Evolutionary conservation across 2,888 invertebrate genomes (phyloP).

Genomic region (Pristionchus arcanus): DNA sequence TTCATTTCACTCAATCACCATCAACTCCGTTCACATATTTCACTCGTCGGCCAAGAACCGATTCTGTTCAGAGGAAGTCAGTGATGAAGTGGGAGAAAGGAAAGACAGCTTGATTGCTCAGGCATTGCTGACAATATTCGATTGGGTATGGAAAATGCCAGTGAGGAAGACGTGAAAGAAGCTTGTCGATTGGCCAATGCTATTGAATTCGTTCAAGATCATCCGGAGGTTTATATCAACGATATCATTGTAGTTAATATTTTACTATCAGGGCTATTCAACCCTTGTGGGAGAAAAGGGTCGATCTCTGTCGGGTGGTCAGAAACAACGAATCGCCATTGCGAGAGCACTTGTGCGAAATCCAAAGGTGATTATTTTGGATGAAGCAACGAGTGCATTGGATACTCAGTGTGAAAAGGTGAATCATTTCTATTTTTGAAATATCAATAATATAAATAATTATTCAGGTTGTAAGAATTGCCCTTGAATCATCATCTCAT

Average conservation of each 20-base stretch:
- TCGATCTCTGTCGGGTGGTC: slow-evolving; percentile 42
- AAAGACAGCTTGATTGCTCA: not conserved
- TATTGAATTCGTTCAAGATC: slow-evolving; percentile 20
- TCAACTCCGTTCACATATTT: not conserved
- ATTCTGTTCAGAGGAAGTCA: slow-evolving; percentile 50
- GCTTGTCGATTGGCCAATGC: slow-evolving; percentile 41
- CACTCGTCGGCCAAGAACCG: slow-evolving; percentile 39
- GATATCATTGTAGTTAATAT: too few relatives aligned
- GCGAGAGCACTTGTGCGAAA: slow-evolving; percentile 38
- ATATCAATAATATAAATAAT: not conserved
- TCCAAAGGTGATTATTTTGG: slow-evolving; percentile 10
- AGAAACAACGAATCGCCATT: slow-evolving; percentile 51
- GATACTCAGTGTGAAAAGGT: slow-evolving; percentile 43
- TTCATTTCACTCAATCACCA: not conserved
- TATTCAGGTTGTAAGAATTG: slow-evolving; percentile 10
- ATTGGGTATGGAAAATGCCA: slow-evolving; percentile 6
- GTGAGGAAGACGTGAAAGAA: not conserved
- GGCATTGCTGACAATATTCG: slow-evolving; percentile 30
- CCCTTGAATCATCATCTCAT: not conserved
- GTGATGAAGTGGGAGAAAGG: not conserved
- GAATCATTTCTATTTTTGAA: not conserved
- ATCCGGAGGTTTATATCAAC: not conserved
- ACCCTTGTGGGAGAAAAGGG: slow-evolving; percentile 49
- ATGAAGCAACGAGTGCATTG: slow-evolving; percentile 52
- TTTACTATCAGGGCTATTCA: slow-evolving; percentile 16